Percentiles rank a stretch among this genome's conserved stretches.
Conservation (phyloP, 2,888 invertebrate genomes). For the Abrostola tripartita region DNA sequence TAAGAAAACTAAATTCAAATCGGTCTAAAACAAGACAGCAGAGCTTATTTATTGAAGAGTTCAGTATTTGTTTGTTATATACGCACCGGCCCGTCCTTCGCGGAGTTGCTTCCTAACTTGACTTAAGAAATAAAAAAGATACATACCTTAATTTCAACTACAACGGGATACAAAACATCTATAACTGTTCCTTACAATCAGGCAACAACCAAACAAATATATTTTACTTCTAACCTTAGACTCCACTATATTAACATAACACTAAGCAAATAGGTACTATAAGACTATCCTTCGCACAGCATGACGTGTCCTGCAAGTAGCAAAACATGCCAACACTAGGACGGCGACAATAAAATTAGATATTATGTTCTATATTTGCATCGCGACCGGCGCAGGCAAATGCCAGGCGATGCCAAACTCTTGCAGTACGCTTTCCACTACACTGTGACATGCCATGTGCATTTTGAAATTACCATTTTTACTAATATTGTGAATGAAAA, state of each 20-base stretch:
- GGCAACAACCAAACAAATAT: too few relatives aligned
- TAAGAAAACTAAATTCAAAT: too few relatives aligned
- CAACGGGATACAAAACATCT: too few relatives aligned
- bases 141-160: too few relatives aligned
- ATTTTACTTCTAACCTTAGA: neutral
- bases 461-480: conserved; percentile 22
- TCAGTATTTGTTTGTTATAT: too few relatives aligned
- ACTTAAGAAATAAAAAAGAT: too few relatives aligned
- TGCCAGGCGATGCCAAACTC: conserved; percentile 63
- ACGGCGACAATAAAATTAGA: conserved; percentile 64
- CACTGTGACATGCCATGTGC: conserved; percentile 33
- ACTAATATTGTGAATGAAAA: neutral
- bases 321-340: conserved; percentile 29
- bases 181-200: too few relatives aligned
- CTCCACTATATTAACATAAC: neutral
- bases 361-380: conserved; percentile 72
- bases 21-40: too few relatives aligned
- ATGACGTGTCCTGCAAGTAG: conserved; percentile 48
- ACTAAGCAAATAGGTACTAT: neutral
- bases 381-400: conserved; percentile 60
- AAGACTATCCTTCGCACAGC: conserved; percentile 9
- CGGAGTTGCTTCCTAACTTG: too few relatives aligned
- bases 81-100: too few relatives aligned
- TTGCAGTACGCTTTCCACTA: conserved; percentile 29
- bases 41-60: too few relatives aligned